Evolutionary conservation across 2,113 vertebrate genomes (phyloP).

Genomic region (Abramis brama): DNA sequence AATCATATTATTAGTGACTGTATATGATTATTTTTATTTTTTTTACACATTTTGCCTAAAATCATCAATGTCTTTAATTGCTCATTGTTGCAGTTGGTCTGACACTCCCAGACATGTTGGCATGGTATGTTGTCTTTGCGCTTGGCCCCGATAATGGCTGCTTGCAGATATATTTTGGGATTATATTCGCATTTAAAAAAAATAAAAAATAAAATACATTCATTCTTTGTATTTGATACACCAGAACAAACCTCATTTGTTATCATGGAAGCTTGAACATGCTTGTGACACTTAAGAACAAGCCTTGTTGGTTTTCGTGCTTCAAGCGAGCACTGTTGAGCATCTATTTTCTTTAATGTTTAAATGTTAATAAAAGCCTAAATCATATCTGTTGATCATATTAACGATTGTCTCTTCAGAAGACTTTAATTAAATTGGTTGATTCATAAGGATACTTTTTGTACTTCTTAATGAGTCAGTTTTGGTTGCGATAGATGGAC

Average conservation of each 20-base stretch:
- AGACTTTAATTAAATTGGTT: not conserved
- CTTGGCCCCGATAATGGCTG: too few species aligned
- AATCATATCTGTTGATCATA: not conserved
- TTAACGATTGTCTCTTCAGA: not conserved
- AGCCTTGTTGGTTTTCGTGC: not conserved
- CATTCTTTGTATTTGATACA: not conserved
- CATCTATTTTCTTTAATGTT: not conserved
- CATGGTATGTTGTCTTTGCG: too few species aligned
- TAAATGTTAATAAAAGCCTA: not conserved
- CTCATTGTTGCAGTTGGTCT: too few species aligned
- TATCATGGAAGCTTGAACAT: not conserved
- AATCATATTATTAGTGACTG: too few species aligned
- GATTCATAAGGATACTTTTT: not conserved
- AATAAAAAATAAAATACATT: not conserved
- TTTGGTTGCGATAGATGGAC: too few species aligned
- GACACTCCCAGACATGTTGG: too few species aligned
- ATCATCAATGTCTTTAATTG: too few species aligned
- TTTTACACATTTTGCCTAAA: too few species aligned
- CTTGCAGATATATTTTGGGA: not conserved
- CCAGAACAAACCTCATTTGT: not conserved
- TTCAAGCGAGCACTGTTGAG: not conserved
- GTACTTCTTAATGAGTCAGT: too few species aligned
- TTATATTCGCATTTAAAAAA: not conserved
- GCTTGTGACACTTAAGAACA: not conserved
- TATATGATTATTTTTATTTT: too few species aligned